Conservation (phyloP, 2,113 vertebrate species). For the Lepisosteus osseus region DNA sequence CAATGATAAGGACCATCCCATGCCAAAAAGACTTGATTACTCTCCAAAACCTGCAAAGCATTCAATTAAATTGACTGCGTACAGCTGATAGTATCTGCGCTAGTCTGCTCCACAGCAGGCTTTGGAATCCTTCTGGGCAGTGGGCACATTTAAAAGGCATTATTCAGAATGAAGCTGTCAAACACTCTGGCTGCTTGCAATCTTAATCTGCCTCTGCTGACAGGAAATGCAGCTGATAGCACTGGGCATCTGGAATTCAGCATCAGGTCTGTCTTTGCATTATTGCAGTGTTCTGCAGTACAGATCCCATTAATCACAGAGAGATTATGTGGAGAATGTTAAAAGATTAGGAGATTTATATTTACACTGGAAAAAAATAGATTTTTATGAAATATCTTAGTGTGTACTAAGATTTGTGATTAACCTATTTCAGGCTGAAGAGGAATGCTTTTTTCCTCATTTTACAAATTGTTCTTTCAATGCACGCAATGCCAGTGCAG, state of each 20-base stretch:
- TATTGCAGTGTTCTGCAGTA: constrained; percentile 52
- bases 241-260: constrained; percentile 58
- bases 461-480: too few relatives aligned
- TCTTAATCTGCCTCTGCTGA: constrained; percentile 67
- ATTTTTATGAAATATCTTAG: neutral
- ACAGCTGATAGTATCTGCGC: constrained; percentile 17
- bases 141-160: constrained; percentile 50
- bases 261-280: constrained; percentile 63
- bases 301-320: constrained; percentile 70
- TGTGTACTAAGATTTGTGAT: too few relatives aligned
- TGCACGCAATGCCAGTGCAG: too few relatives aligned
- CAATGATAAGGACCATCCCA: constrained; percentile 5
- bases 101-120: neutral
- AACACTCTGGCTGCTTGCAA: constrained; percentile 55
- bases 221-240: constrained; percentile 50
- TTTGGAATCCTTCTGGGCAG: neutral
- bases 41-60: constrained; percentile 26
- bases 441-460: too few relatives aligned
- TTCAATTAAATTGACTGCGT: constrained; percentile 20
- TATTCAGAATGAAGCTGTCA: constrained; percentile 69
- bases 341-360: constrained; percentile 35
- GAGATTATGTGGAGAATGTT: constrained; percentile 47
- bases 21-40: constrained; percentile 20
- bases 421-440: too few relatives aligned
- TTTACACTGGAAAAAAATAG: constrained; percentile 15